phyloP scores from a whole-genome alignment of 2,113 vertebrate species.

The Galbula dea region DNA sequence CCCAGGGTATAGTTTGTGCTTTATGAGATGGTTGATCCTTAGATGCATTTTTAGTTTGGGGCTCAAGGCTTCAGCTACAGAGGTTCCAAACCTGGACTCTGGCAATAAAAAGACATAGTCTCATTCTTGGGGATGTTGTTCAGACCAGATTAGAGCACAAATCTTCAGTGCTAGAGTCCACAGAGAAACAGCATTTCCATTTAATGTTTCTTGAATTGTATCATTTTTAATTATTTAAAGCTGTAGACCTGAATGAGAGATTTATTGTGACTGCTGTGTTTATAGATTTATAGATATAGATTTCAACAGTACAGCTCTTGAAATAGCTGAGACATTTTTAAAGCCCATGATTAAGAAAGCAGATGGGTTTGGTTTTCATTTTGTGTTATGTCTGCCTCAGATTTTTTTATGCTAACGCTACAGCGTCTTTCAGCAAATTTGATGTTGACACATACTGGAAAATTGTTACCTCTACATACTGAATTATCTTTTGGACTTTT shows the following conservation, averaged over 20 bases:
- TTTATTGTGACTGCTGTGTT: conserved; percentile 37
- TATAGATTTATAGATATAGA: conserved; percentile 2
- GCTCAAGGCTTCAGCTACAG: neutral
- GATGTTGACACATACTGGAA: neutral
- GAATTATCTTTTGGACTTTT: neutral
- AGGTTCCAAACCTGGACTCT: neutral
- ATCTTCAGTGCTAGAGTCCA: neutral
- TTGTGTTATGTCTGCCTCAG: neutral
- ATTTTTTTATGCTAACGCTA: neutral
- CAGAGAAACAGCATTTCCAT: neutral
- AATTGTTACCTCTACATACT: neutral
- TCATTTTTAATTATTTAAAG: neutral
- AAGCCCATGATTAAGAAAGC: conserved; percentile 8
- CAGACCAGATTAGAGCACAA: neutral
- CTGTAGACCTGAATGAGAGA: neutral
- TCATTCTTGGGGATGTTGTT: neutral
- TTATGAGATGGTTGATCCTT: neutral
- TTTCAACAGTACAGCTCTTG: neutral
- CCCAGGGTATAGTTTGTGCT: neutral
- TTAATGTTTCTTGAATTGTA: neutral
- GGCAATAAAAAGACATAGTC: neutral
- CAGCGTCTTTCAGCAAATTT: neutral
- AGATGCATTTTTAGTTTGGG: neutral
- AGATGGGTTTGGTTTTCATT: conserved; percentile 27
- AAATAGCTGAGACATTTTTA: conserved; percentile 10